Conservation (phyloP, 2,113 vertebrate genomes). For the Ameiurus melas region DNA sequence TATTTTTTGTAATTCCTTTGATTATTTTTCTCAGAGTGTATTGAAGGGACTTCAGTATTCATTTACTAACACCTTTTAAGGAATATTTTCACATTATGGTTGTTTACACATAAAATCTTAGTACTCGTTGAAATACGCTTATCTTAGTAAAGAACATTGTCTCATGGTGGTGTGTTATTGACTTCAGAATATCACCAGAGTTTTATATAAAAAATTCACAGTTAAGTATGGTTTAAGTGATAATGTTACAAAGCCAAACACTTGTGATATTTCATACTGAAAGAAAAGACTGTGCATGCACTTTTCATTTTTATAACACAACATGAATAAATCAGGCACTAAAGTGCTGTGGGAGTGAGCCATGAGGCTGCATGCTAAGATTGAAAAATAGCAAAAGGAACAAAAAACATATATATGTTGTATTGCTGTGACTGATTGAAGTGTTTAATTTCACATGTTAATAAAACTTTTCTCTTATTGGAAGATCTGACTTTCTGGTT, state of each 20-base stretch:
- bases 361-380: neutral
- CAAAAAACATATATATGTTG: neutral
- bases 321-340: neutral
- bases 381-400: neutral
- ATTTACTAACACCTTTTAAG: neutral
- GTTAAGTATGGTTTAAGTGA: constrained; percentile 24
- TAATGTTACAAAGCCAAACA: constrained; percentile 37
- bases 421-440: constrained; percentile 22
- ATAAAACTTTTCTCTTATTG: constrained; percentile 31
- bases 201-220: neutral
- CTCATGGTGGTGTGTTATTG: constrained; percentile 36
- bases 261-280: constrained; percentile 46
- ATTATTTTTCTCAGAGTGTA: neutral
- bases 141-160: constrained; percentile 40
- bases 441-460: constrained; percentile 47
- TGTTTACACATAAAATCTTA: constrained; percentile 2
- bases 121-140: constrained; percentile 15
- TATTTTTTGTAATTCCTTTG: neutral
- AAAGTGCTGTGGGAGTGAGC: neutral
- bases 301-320: neutral
- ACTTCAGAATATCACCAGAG: neutral
- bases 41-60: neutral
- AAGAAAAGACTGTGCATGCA: constrained; percentile 45
- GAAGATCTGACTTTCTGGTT: neutral
- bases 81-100: neutral